Evolutionary conservation across 2,113 vertebrate species (phyloP), one percentile per base, ranked within the genome.

Genomic region (Podiceps cristatus): DNA sequence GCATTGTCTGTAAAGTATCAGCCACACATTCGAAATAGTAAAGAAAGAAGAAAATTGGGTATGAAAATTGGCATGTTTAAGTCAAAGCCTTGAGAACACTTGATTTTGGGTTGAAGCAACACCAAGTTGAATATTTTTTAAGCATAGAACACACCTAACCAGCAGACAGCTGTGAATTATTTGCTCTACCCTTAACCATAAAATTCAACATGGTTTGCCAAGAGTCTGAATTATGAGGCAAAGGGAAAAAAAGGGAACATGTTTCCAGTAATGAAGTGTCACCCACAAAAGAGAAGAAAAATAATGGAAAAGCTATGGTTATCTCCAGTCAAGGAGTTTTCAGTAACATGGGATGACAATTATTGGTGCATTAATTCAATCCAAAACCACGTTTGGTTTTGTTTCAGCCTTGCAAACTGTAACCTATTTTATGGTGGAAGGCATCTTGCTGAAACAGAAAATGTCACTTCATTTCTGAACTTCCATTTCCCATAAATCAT

Each of bases 191-290:
- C 89, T 91, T 96, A 68, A 60, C 72, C 63, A 95, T 96, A 97
- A 98, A 98, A 97, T 87, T 96, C 86, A 91, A 37, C 2, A 15
- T 53, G 31, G 64, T 94, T 72, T 90, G 91, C 92, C 95, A 98
- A 97, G 92, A 97, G 96, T 96, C 83, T 93, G 80, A 98, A 97
- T 97, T 97, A 97, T 93, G 93, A 98, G 52, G 78, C 78, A 98
- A 95, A 60, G 20, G 20, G 47, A 44, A 73, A 75, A 90, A 97
- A 96, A 81, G 60, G 45, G 50, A 92, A 67, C 50, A 96, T 80
- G 33, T 62, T 93, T 96, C 66, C 80, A 91, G 63, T 97, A 98
- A 98, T 97, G 94, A 98, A 94, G 94, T 97, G 86, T 98, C 96
- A 96, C 56, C 86, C 78, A 84, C 62, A 97, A 75, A 97, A 95